phyloP scores from a whole-genome alignment of 92 coral and sea anemone species.

The Metridium senile region DNA sequence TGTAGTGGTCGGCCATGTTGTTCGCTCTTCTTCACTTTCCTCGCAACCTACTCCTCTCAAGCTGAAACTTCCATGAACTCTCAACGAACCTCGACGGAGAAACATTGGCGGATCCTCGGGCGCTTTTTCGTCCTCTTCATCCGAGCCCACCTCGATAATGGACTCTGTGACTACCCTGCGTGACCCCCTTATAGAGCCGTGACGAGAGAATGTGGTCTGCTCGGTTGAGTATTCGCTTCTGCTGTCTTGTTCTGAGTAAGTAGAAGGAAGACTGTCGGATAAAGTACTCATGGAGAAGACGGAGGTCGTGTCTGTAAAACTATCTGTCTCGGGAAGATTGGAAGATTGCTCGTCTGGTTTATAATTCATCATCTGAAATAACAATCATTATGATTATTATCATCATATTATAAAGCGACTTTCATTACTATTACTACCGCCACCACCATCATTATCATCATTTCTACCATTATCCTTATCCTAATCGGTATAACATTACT shows the following conservation, averaged over 20 bases:
- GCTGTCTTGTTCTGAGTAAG: slow-evolving; percentile 20
- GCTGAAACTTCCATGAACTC: slow-evolving; percentile 39
- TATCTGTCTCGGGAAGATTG: background rate
- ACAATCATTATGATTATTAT: background rate
- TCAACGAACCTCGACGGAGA: slow-evolving; percentile 23
- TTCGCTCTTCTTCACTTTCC: slow-evolving; percentile 37
- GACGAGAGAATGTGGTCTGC: background rate
- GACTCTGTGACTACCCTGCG: slow-evolving; percentile 13
- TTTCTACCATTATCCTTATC: too few species aligned
- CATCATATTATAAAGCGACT: background rate
- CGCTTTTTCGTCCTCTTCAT: slow-evolving; percentile 11
- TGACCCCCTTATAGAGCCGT: slow-evolving; percentile 11
- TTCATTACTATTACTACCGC: too few species aligned
- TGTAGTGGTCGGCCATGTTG: slow-evolving; percentile 72
- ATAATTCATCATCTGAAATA: slow-evolving; percentile 2
- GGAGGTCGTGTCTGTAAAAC: slow-evolving; percentile 14
- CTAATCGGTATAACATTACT: too few species aligned
- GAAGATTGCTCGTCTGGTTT: slow-evolving; percentile 1
- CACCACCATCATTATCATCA: too few species aligned
- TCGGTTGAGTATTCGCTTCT: background rate
- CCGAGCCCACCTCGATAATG: slow-evolving; percentile 14
- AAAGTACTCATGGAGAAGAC: slow-evolving; percentile 29
- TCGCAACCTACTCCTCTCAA: background rate
- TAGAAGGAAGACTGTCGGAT: slow-evolving; percentile 31
- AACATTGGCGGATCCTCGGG: slow-evolving; percentile 29